These are phyloP conservation scores for Phengaris alcon DNA, from an alignment of 2,888 invertebrate species.

Conservation along the genomic window DNA sequence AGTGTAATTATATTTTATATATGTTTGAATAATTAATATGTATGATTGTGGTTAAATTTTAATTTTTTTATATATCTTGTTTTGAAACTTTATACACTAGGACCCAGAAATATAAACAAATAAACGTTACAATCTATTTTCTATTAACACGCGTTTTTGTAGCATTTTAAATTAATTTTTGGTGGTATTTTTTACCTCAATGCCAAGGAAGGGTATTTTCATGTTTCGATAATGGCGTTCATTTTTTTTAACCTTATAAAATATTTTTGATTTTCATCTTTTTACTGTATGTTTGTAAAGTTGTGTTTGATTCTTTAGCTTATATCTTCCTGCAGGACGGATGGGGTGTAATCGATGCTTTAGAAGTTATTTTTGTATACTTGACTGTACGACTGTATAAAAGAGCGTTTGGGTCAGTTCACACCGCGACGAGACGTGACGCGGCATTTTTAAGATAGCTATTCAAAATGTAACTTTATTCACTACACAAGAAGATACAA, in stretches of 20 bases:
- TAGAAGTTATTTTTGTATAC: neutral
- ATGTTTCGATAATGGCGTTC: no score
- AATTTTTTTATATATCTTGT: neutral
- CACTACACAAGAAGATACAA: no score
- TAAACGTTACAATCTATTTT: no score
- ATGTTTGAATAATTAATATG: neutral
- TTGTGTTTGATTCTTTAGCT: neutral
- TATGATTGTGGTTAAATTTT: neutral
- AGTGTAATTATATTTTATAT: neutral
- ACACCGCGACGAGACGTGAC: no score
- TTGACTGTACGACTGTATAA: neutral
- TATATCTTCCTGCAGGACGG: neutral
- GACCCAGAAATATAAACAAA: neutral
- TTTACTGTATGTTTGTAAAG: neutral
- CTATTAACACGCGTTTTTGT: no score
- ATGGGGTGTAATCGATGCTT: neutral
- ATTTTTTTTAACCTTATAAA: neutral
- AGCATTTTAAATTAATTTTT: no score
- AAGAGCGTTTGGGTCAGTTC: neutral
- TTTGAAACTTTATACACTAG: neutral
- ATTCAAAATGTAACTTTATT: no score
- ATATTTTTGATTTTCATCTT: neutral
- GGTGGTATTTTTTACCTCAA: no score
- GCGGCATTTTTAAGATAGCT: no score
- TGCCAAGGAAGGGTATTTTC: no score